phyloP scores from a whole-genome alignment of 2,113 vertebrate species.

The Falco punctatus region DNA sequence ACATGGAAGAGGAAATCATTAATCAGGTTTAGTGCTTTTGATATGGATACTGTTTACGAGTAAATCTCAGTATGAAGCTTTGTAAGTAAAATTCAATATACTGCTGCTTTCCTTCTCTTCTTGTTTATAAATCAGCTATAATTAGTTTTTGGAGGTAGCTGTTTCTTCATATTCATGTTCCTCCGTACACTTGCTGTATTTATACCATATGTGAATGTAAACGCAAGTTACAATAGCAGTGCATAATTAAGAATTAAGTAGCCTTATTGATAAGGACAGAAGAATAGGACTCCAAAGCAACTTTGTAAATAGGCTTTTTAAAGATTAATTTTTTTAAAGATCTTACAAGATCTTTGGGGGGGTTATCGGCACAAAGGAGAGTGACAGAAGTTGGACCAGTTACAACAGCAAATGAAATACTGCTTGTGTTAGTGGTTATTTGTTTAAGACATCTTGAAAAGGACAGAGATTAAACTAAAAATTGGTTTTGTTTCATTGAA shows the following conservation, averaged over 20 bases:
- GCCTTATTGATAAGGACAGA: not conserved
- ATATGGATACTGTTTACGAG: not conserved
- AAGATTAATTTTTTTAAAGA: not conserved
- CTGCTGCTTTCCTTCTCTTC: not conserved
- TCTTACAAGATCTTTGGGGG: not conserved
- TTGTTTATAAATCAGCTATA: not conserved
- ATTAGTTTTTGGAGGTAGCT: not conserved
- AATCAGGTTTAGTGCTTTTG: constrained; percentile 7
- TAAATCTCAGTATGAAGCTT: not conserved
- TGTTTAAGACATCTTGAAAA: not conserved
- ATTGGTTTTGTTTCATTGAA: not conserved
- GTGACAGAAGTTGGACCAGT: not conserved
- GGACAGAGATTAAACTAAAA: not conserved
- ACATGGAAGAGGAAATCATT: constrained; percentile 6
- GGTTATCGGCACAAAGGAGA: not conserved
- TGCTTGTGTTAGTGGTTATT: not conserved
- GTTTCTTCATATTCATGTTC: not conserved
- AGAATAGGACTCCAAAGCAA: not conserved
- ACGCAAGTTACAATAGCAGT: not conserved
- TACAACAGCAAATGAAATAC: not conserved
- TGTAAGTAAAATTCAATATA: not conserved
- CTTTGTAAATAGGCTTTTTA: not conserved
- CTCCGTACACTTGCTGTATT: not conserved
- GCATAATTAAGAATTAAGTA: not conserved
- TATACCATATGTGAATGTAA: not conserved